These are phyloP conservation scores for Rhagium mordax DNA, from an alignment of 2,888 invertebrate genomes.

Conservation along the genomic window DNA sequence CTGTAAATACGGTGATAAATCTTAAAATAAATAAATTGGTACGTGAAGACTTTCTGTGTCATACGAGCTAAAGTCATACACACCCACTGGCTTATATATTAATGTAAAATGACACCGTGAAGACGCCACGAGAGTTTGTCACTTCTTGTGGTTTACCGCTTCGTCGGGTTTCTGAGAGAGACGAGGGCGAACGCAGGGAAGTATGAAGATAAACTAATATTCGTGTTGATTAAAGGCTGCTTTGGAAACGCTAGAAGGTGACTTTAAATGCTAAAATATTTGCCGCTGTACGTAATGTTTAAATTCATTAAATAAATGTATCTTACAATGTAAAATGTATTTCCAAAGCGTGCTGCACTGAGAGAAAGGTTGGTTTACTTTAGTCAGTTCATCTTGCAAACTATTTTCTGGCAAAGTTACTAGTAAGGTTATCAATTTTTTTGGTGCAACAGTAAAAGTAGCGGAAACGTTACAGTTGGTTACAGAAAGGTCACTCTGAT, in stretches of 20 bases:
- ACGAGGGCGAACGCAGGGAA: constrained; percentile 26
- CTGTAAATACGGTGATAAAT: constrained; percentile 53
- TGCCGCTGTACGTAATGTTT: not conserved
- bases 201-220: constrained; percentile 26
- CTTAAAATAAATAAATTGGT: constrained; percentile 55
- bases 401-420: too few relatives aligned
- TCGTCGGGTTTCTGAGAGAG: constrained; percentile 39
- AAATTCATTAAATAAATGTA: not conserved
- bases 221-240: constrained; percentile 2
- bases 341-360: too few relatives aligned
- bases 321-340: too few relatives aligned
- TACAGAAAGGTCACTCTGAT: too few relatives aligned
- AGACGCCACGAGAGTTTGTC: constrained; percentile 53
- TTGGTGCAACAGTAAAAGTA: too few relatives aligned
- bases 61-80: constrained; percentile 40
- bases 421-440: too few relatives aligned
- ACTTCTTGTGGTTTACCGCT: constrained; percentile 54
- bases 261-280: not conserved
- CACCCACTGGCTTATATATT: constrained; percentile 54
- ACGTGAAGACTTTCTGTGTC: constrained; percentile 35
- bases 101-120: constrained; percentile 55
- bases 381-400: too few relatives aligned
- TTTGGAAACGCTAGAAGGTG: not conserved
- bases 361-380: too few relatives aligned
- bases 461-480: too few relatives aligned